Evolutionary conservation across 2,888 invertebrate genomes (phyloP), one percentile per base, ranked within the genome.

Genomic region (Cryptus armator): DNA sequence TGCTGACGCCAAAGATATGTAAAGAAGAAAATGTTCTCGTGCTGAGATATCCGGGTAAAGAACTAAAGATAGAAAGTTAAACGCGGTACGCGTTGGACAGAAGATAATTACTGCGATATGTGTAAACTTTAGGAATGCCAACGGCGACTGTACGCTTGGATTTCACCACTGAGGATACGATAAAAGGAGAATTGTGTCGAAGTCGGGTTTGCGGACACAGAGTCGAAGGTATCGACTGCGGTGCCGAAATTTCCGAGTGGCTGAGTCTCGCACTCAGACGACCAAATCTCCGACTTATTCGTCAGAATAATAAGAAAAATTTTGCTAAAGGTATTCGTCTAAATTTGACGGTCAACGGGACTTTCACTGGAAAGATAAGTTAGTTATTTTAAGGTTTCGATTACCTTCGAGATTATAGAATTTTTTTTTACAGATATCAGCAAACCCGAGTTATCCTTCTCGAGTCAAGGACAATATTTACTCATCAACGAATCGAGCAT

Each of bases 181-280:
- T 90, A 85, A 92, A 94, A 16, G 93, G 94, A 44, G 92, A 94
- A 83, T 87, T 96, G 59, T 98, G 98, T 90, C 96, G 96, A 86
- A 98, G 97, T 91, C 97, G 97, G 95, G 96, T 99, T 12, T 99
- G 99, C 92, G 96, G 97, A 0, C 98, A 98, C 91, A 94, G 95
- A 84, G 96, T 98, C 0, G 95, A 96, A 89, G 98, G 97, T 0
- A 94, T 95, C 86, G 98, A 99, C 92, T 99, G 98, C 93, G 99
- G 99, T 0, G 95, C 97, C 77, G 95, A 96, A 85, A 97, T 97
- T 0, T 96, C 97, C 0, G 94, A 95, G 76, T 99, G 99, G 99
- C 94, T 99, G 53, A 96, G 96, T 81, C 94, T 96, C 87, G 97
- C 96, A 59, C 93, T 99, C 81, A 95, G 95, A 86, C 93, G 95